Conservation (phyloP, 2,113 vertebrate genomes). For the Takifugu flavidus region DNA sequence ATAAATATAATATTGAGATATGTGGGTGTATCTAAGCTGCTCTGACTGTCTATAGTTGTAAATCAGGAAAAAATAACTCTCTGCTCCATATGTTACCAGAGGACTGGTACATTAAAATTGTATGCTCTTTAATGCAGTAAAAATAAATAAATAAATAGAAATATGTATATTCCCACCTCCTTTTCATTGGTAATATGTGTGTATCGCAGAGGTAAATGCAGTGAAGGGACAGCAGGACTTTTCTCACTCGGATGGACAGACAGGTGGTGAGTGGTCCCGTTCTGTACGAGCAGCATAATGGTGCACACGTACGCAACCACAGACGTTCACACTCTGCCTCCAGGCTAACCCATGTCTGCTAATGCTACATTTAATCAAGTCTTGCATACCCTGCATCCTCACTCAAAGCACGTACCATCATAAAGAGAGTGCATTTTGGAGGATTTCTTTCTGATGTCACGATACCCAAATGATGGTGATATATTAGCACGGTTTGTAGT, state of each 20-base stretch:
- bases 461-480: too few relatives aligned
- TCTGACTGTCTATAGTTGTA: neutral
- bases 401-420: constrained; percentile 11
- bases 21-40: too few relatives aligned
- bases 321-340: constrained; percentile 24
- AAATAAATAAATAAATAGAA: too few relatives aligned
- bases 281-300: constrained; percentile 27
- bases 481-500: too few relatives aligned
- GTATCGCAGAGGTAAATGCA: too few relatives aligned
- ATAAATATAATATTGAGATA: too few relatives aligned
- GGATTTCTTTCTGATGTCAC: too few relatives aligned
- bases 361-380: constrained; percentile 31
- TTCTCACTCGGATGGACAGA: constrained; percentile 46
- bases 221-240: constrained; percentile 39
- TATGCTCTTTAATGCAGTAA: too few relatives aligned
- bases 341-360: constrained; percentile 29
- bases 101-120: too few relatives aligned
- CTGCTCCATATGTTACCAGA: too few relatives aligned
- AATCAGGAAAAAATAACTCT: neutral
- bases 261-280: constrained; percentile 31
- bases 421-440: neutral
- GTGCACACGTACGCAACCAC: constrained; percentile 20
- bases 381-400: constrained; percentile 3
- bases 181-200: neutral
- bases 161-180: too few relatives aligned